These are phyloP conservation scores for Brachymystax lenok DNA, from an alignment of 2,797 vertebrate species.

Conservation along the genomic window DNA sequence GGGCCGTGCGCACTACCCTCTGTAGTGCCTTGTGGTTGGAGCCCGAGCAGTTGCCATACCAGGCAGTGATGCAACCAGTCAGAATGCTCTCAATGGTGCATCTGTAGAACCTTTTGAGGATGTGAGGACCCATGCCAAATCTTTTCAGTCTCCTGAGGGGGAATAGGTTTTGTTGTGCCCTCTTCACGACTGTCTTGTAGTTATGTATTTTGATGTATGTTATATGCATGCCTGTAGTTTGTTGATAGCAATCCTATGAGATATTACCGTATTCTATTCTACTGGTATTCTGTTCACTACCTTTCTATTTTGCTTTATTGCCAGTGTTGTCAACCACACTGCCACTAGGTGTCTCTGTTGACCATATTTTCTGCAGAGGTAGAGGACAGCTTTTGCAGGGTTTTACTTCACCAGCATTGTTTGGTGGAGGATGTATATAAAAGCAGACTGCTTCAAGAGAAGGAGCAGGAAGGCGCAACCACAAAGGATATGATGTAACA, in stretches of 20 bases:
- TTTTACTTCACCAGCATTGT: background rate
- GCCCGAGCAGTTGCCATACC: too few species aligned
- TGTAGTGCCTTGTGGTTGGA: too few species aligned
- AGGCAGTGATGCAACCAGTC: too few species aligned
- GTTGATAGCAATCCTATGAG: background rate
- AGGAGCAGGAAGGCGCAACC: background rate
- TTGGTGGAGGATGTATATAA: background rate
- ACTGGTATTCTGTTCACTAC: background rate
- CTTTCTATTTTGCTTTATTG: background rate
- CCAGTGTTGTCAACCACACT: background rate
- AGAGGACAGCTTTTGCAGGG: background rate
- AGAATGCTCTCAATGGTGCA: too few species aligned
- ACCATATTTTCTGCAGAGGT: background rate
- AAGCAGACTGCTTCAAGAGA: background rate
- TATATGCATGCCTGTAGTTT: background rate
- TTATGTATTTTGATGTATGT: background rate
- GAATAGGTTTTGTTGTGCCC: too few species aligned
- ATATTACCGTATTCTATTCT: background rate
- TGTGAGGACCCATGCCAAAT: too few species aligned
- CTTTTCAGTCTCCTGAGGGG: too few species aligned
- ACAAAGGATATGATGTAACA: background rate
- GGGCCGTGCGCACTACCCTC: too few species aligned
- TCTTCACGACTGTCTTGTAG: too few species aligned
- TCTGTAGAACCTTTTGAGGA: too few species aligned
- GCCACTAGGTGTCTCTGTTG: conserved; percentile 9